Conservation (phyloP, 2,888 invertebrate species). For the Bimastos eiseni region DNA sequence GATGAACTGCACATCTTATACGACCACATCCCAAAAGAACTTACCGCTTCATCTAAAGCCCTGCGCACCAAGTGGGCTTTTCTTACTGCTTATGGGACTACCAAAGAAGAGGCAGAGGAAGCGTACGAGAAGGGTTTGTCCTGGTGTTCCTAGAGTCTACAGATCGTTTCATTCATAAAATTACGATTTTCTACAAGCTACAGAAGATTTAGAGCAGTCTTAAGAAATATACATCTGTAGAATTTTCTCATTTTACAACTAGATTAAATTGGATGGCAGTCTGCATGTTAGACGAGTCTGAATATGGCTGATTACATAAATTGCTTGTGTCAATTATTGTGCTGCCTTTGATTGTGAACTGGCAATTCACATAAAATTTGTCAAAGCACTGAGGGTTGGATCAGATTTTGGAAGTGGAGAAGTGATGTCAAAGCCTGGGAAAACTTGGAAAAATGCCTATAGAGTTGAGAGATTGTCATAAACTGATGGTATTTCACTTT, state of each 20-base stretch:
- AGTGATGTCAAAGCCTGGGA: neutral
- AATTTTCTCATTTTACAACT: neutral
- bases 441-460: too few species aligned
- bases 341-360: too few species aligned
- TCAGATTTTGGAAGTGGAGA: neutral
- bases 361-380: neutral
- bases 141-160: neutral
- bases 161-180: neutral
- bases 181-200: neutral
- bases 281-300: neutral
- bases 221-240: neutral
- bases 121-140: constrained; percentile 46
- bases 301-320: neutral
- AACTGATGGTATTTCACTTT: too few species aligned
- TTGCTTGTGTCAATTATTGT: too few species aligned
- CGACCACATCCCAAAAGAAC: constrained; percentile 44
- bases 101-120: constrained; percentile 41
- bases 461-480: too few species aligned
- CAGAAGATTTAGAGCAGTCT: neutral
- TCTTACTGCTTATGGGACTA: constrained; percentile 48
- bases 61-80: constrained; percentile 46
- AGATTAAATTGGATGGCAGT: neutral
- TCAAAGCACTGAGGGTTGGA: neutral
- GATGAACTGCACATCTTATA: constrained; percentile 47
- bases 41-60: constrained; percentile 41